Evolutionary conservation across 2,888 invertebrate species (phyloP), one percentile per base, ranked within the genome.

Genomic region (Apamea monoglypha): DNA sequence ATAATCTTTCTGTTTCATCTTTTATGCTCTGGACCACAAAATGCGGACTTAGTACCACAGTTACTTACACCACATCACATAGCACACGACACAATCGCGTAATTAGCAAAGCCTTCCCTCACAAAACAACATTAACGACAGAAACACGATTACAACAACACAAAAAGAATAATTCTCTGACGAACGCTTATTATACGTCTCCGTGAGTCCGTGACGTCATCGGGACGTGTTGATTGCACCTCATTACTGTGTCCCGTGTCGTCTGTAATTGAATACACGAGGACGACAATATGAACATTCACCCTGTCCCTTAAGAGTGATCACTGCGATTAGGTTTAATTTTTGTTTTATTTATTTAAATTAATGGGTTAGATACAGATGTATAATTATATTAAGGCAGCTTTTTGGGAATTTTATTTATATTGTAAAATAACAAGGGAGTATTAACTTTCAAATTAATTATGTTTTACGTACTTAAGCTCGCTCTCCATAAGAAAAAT

Each of bases 201-300:
- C 76, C 53, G 61, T 47, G 67, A 76, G 79, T 83, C 78, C n/a
- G 80, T 92, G 92, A 91, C 89, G 91, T 92, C 92, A 91, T 84
- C 50, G 85, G 81, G 88, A 92, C 91, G 90, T 91, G 92, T 89
- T 90, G 89, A 91, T 91, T 88, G 89, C 88, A 86, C 78, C 88
- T 91, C 89, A 91, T 92, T 92, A 91, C 87, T 77, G 80, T 72
- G 83, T 87, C 82, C 83, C 90, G 73, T 91, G 91, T 91, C 88
- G 84, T 83, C 74, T 82, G 82, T 92, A 93, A 93, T 92, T 92
- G 91, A 91, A 91, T 88, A 89, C 86, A 84, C 66, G 50, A 66
- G 71, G 86, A 87, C 84, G 78, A 90, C 84, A 86, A 83, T 82
- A 70, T 79, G 82, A 63, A 72, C 84, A 76, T 74, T 86, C 71